Conservation (phyloP, 2,797 vertebrate genomes). For the Lophotriccus pileatus region DNA sequence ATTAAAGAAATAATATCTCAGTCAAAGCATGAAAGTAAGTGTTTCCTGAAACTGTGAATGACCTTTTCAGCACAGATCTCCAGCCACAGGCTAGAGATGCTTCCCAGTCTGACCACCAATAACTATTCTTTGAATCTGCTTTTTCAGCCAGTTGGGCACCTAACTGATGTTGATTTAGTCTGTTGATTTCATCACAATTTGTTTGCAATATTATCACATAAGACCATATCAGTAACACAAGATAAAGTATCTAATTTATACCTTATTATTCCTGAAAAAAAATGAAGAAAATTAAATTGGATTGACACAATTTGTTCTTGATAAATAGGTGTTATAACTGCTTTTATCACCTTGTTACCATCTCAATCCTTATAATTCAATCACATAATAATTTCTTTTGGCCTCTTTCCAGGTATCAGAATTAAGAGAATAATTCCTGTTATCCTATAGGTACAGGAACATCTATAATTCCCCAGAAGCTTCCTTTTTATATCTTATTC, state of each 20-base stretch:
- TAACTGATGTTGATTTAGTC: not conserved
- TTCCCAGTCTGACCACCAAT: not conserved
- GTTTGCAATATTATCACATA: not conserved
- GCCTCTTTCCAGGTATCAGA: not conserved
- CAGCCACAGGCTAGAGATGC: not conserved
- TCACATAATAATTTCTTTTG: not conserved
- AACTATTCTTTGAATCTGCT: not conserved
- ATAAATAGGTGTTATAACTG: not conserved
- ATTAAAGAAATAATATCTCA: not conserved
- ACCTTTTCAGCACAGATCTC: not conserved
- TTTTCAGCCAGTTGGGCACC: not conserved
- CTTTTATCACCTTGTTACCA: conserved; percentile 19
- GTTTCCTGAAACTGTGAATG: not conserved
- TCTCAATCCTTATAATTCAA: conserved; percentile 13
- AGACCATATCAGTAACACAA: not conserved
- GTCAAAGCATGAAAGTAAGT: not conserved
- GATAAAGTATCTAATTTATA: not conserved
- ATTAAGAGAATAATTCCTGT: not conserved
- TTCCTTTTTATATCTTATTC: not conserved
- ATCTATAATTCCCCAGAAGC: not conserved
- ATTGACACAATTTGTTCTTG: not conserved
- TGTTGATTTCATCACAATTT: not conserved
- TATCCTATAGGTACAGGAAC: not conserved
- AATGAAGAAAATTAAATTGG: not conserved
- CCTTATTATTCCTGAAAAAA: not conserved